Percentiles rank a stretch among this genome's conserved stretches.
These are phyloP conservation scores for Geodia barretti DNA, from an alignment of 37 sponge, comb jelly and placozoan species.

Conservation along the genomic window DNA sequence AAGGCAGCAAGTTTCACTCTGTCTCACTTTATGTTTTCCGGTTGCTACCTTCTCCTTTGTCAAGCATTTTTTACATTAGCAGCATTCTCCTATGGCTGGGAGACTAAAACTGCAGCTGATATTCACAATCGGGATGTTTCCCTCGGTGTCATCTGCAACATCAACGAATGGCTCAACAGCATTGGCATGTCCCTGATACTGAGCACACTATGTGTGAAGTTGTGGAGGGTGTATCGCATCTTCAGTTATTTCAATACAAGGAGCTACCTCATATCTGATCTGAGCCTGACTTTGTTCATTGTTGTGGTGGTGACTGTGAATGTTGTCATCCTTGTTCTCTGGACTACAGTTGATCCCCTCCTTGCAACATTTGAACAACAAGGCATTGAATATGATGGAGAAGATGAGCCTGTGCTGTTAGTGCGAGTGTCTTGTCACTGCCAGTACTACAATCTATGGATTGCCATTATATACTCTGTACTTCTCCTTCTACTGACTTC, in stretches of 20 bases:
- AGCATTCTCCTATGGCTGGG: not conserved
- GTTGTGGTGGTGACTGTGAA: not conserved
- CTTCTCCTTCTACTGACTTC: not conserved
- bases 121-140: not conserved
- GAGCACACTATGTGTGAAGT: not conserved
- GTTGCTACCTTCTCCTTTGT: slow-evolving; percentile 31
- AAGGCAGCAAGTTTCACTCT: slow-evolving; percentile 30
- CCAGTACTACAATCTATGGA: not conserved
- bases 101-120: not conserved
- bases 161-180: not conserved
- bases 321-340: not conserved
- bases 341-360: slow-evolving; percentile 15
- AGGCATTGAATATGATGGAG: not conserved
- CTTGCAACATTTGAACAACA: too few relatives aligned
- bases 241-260: slow-evolving; percentile 6
- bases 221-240: slow-evolving; percentile 16
- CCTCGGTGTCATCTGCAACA: slow-evolving; percentile 12
- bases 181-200: slow-evolving; percentile 2
- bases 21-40: slow-evolving; percentile 11
- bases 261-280: not conserved
- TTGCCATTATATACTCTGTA: not conserved
- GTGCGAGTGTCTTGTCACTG: not conserved
- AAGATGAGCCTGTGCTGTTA: not conserved
- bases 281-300: not conserved
- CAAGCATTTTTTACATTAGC: too few relatives aligned